A percentile compares a stretch with the other conserved stretches of the same genome.
These are phyloP conservation scores for Sibirionetta formosa DNA, from an alignment of 2,797 vertebrate species.

Conservation along the genomic window DNA sequence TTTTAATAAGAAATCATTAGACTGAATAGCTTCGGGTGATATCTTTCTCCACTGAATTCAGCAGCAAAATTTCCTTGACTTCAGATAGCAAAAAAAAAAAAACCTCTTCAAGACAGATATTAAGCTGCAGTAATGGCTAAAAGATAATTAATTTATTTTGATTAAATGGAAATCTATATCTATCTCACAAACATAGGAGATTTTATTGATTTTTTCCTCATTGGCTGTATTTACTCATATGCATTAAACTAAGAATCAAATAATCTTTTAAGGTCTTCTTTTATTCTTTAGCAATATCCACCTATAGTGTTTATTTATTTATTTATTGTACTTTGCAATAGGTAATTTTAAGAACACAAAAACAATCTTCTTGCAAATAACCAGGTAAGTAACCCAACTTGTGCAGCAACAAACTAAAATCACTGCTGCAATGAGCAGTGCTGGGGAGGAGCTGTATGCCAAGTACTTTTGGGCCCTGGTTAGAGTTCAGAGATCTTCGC, in stretches of 20 bases:
- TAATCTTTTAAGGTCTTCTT: not conserved
- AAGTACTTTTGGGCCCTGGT: not conserved
- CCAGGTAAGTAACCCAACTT: not conserved
- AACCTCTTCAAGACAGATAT: not conserved
- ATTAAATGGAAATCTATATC: conserved; percentile 40
- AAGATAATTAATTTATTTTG: conserved; percentile 43
- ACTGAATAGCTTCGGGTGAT: not conserved
- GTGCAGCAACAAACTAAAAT: not conserved
- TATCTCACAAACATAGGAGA: conserved; percentile 13
- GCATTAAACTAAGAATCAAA: not conserved
- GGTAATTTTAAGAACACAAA: conserved; percentile 1
- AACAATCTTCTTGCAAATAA: not conserved
- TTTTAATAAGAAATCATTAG: conserved; percentile 52
- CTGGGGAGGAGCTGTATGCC: not conserved
- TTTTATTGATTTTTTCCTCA: conserved; percentile 34
- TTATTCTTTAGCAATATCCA: not conserved
- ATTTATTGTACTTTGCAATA: not conserved
- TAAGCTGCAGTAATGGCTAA: not conserved
- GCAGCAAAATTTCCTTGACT: conserved; percentile 6
- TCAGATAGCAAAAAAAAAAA: conserved; percentile 40
- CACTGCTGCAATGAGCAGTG: not conserved
- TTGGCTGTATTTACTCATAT: not conserved
- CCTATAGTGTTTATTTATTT: not conserved
- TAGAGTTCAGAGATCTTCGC: not conserved
- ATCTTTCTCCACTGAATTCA: not conserved